Evolutionary conservation across 1,140 invertebrate genomes (phyloP), one percentile per base, ranked within the genome.

Genomic region (Prorops nasuta): DNA sequence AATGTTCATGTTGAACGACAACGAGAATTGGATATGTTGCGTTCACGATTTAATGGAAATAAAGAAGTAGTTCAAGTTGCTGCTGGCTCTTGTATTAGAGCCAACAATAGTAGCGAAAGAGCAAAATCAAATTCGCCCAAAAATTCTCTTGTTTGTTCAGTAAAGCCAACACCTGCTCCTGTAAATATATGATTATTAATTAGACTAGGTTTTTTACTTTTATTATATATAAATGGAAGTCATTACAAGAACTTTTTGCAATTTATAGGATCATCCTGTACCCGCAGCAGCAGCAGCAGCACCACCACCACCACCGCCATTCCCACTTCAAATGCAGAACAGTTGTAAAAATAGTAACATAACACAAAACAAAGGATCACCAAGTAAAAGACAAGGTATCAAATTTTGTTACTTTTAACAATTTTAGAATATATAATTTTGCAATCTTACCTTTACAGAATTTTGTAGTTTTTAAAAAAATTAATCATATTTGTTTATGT

Each of bases 11-110:
- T 48, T 2, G 75, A 77, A 41, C 56, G 75, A 37, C 63, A 71
- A 38, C 62, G 66, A 17, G 87, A 89, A 57, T 80, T 90, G 79
- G 84, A 88, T 63, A 81, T 88, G 71, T 68, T 89, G 16, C 75
- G 84, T 32, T 84, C 85, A 58, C 79, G 87, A 51, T 89, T 87
- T 54, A 82, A 86, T 55, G 75, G 75, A 18, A 78, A 77, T 39
- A 79, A 78, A 53, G 71, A 79, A 46, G 62, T 70, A 40, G 61
- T 51, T 0, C 64, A 69, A 41, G 56, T 37, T 1, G 64, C 66
- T 1, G 65, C 60, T n/a, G 66, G 57, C 17, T 63, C 63, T 12
- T 61, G 61, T 15, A 65, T 73, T 17, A 50, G 69, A 18, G 64
- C 70, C 0, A 69, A 68, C 17, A 64, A 74, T 20, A 72, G 69